Evolutionary conservation across 2,797 vertebrate genomes (phyloP).

Genomic region (Antennarius maculatus): DNA sequence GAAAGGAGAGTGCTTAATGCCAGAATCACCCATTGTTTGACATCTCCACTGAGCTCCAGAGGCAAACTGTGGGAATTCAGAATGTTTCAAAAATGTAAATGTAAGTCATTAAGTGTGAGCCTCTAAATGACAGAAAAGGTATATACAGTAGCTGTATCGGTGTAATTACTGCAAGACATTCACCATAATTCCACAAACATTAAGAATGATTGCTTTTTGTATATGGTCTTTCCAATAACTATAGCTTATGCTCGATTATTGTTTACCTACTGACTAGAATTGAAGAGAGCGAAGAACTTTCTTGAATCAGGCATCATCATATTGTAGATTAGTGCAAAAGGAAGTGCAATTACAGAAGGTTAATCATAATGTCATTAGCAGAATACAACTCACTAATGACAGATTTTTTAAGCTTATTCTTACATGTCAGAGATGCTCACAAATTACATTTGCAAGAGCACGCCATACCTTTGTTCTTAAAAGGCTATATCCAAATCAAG

Average conservation of each 20-base stretch:
- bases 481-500: too few species aligned
- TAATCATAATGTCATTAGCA: constrained; percentile 40
- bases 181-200: constrained; percentile 34
- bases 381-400: constrained; percentile 38
- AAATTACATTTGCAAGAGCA: too few species aligned
- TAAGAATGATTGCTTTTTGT: constrained; percentile 51
- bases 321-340: constrained; percentile 38
- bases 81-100: constrained; percentile 42
- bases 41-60: constrained; percentile 24
- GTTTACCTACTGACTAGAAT: constrained; percentile 52
- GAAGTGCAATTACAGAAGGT: constrained; percentile 10
- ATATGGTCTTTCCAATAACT: constrained; percentile 13
- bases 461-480: too few species aligned
- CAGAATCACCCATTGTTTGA: constrained; percentile 33
- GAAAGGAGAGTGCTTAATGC: constrained; percentile 26
- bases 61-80: constrained; percentile 31
- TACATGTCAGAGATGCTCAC: too few species aligned
- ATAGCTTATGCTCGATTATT: constrained; percentile 20
- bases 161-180: constrained; percentile 54
- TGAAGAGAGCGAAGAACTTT: constrained; percentile 34
- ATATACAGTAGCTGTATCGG: constrained; percentile 45
- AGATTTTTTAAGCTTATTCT: constrained; percentile 35
- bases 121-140: constrained; percentile 40
- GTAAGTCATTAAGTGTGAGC: background rate
- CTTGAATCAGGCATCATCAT: constrained; percentile 52